Conservation (phyloP, 2,888 invertebrate genomes). For the Melitaea athalia region DNA sequence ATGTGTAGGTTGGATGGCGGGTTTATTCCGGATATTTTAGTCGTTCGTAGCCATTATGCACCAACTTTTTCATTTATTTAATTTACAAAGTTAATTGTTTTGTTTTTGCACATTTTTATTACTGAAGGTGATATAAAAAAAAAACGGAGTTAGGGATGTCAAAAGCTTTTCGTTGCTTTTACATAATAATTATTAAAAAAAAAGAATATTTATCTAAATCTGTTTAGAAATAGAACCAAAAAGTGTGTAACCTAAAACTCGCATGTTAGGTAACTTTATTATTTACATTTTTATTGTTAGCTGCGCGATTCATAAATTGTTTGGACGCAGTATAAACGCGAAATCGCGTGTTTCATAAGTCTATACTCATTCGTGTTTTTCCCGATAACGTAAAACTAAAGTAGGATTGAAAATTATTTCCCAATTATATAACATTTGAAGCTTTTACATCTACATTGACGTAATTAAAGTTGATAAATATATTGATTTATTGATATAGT, state of each 20-base stretch:
- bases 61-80: no score
- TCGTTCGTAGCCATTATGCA: no score
- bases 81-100: no score
- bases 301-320: background rate
- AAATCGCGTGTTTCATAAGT: slow-evolving; percentile 17
- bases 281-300: background rate
- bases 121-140: no score
- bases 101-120: no score
- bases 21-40: no score
- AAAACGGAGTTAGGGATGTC: no score
- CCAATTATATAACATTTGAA: background rate
- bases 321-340: slow-evolving; percentile 4
- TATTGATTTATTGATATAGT: background rate
- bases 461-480: background rate
- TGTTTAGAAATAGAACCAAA: background rate
- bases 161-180: no score
- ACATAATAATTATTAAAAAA: no score
- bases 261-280: background rate
- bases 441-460: background rate
- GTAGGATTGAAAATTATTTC: background rate
- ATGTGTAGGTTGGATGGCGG: no score
- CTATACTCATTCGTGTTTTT: slow-evolving; percentile 4
- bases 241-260: background rate
- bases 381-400: slow-evolving; percentile 8
- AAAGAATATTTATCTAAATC: no score